These are phyloP conservation scores for Clarias batrachus DNA, from an alignment of 2,113 vertebrate species.

Conservation along the genomic window DNA sequence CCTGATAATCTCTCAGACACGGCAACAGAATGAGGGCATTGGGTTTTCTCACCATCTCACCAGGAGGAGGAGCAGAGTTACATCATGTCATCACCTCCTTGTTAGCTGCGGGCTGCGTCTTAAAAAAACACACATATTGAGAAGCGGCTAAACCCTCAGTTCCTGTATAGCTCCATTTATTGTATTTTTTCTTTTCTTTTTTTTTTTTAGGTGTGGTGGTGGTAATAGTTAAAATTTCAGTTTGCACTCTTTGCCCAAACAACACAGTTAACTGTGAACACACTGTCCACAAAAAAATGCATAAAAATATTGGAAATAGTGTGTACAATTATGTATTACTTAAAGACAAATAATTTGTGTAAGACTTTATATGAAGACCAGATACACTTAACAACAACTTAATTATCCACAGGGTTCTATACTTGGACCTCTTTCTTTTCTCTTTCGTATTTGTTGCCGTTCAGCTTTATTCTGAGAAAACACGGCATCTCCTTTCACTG, in stretches of 20 bases:
- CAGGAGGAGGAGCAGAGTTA: conserved; percentile 27
- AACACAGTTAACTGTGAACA: background rate
- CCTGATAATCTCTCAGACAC: conserved; percentile 57
- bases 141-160: background rate
- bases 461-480: too few species aligned
- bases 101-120: conserved; percentile 38
- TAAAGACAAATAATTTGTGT: background rate
- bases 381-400: background rate
- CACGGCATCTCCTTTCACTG: too few species aligned
- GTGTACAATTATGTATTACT: background rate
- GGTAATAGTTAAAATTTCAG: background rate
- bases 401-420: background rate
- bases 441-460: too few species aligned
- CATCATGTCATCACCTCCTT: conserved; percentile 37
- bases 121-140: conserved; percentile 3
- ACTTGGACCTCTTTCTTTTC: too few species aligned
- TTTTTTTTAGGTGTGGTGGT: background rate
- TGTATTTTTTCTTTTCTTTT: background rate
- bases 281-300: background rate
- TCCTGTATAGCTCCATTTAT: background rate
- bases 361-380: background rate
- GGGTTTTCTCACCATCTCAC: conserved; percentile 51
- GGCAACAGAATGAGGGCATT: conserved; percentile 55
- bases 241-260: background rate
- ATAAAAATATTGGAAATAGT: background rate